Evolutionary conservation across 1,140 invertebrate species (phyloP), one percentile per base, ranked within the genome.

Genomic region (Drosophila lowei): DNA sequence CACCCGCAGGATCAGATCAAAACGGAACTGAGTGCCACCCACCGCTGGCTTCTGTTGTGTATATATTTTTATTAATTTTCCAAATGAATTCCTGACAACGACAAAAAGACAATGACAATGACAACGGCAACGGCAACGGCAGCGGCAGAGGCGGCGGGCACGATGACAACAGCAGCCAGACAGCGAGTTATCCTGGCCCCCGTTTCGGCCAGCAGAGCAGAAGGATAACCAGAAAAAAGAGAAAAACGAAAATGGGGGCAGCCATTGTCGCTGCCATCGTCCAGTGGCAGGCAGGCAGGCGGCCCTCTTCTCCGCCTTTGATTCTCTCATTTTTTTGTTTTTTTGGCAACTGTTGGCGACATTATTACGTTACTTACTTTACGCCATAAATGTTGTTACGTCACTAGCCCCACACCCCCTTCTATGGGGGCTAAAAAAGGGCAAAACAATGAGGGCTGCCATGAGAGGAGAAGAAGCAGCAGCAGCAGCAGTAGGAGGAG

Each of bases 61-160:
- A 61, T 81, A 74, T 83, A 83, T 75, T 84, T 84, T 86, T 86
- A 77, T 88, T 78, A 81, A 89, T 89, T 89, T 89, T 89, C 85
- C 80, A 89, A 89, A 89, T 89, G 85, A 89, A 70, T 89, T 89
- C 70, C 66, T 78, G 59, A 59, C 85, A 84, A 81, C 68, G 70
- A 55, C 63, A 78, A 79, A 67, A 65, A 67, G 48, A 67, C 63
- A 77, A 47, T 62, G 60, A 63, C 74, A 83, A 63, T 43, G 49
- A 44, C 72, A 56, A 65, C 63, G 54, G 48, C 38, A 59, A 38
- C 44, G 46, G 21, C 47, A 21, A 18, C 15, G 34, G 23, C 42
- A n/a, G 30, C 2, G 54, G 48, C 38, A 59, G 38, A 43, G 41
- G 21, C 47, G 13, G 28, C 15, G 47, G 25, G 23, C 15, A 38